A percentile compares a stretch with the other conserved stretches of the same genome.
These are phyloP conservation scores for Penaeus monodon DNA, from an alignment of 2,888 invertebrate genomes.

Conservation along the genomic window DNA sequence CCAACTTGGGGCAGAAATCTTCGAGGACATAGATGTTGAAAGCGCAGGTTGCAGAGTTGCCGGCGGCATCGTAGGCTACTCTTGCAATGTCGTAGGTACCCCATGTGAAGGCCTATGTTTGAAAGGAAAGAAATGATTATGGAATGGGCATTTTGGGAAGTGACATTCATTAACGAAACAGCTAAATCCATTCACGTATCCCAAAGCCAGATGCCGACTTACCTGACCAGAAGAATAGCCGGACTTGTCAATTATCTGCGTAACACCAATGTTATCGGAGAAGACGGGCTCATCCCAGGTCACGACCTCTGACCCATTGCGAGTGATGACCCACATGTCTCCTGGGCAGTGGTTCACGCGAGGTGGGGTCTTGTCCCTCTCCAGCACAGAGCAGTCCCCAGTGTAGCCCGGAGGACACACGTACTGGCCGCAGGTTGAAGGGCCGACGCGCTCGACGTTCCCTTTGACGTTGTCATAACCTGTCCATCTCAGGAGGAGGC, in stretches of 20 bases:
- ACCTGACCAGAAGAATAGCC: conserved; percentile 86
- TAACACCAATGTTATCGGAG: conserved; percentile 87
- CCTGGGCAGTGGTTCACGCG: conserved; percentile 89
- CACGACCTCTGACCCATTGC: conserved; percentile 90
- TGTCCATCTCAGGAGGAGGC: conserved; percentile 90
- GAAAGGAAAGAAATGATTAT: background rate
- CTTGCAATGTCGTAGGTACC: conserved; percentile 93
- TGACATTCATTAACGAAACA: background rate
- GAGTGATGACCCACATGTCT: conserved; percentile 91
- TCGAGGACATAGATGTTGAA: conserved; percentile 92
- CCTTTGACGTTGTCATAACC: conserved; percentile 91
- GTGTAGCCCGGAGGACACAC: conserved; percentile 89
- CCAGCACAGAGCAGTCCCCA: conserved; percentile 88
- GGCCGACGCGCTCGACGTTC: conserved; percentile 90
- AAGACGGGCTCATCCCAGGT: conserved; percentile 93
- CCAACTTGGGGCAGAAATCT: conserved; percentile 90
- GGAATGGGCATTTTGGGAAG: background rate
- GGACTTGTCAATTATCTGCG: conserved; percentile 84
- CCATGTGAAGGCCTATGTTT: conserved; percentile 80
- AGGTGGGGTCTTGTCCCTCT: conserved; percentile 88
- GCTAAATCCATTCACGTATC: background rate
- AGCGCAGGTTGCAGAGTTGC: conserved; percentile 90
- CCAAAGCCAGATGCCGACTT: background rate
- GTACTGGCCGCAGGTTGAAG: conserved; percentile 91
- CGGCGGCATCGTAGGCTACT: conserved; percentile 91